phyloP scores from a whole-genome alignment of 2,888 invertebrate genomes.

The Agrotis clavis region DNA sequence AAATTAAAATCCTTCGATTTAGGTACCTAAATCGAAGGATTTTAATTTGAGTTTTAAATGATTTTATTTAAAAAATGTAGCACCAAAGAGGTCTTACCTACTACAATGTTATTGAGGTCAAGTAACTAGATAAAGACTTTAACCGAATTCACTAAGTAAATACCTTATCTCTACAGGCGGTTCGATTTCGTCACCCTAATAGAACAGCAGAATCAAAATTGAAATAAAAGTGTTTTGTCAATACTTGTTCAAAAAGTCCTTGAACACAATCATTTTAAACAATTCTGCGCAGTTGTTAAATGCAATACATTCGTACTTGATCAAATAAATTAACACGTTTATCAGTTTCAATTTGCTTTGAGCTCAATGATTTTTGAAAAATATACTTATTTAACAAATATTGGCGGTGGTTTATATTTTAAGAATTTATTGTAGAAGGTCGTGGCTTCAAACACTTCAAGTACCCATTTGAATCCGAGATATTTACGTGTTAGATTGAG shows the following conservation, averaged over 20 bases:
- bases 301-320: conserved; percentile 21
- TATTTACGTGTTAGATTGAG: neutral
- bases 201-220: conserved; percentile 14
- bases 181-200: conserved; percentile 9
- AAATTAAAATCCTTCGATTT: too few relatives aligned
- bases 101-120: conserved; percentile 28
- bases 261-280: conserved; percentile 36
- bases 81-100: neutral
- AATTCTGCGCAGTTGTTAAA: conserved; percentile 41
- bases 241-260: conserved; percentile 37
- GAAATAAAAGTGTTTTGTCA: conserved; percentile 22
- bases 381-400: neutral
- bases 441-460: neutral
- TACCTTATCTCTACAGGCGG: neutral
- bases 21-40: neutral
- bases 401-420: neutral
- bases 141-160: neutral
- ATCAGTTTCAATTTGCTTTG: conserved; percentile 22
- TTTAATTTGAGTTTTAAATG: too few relatives aligned
- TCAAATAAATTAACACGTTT: conserved; percentile 37
- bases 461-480: neutral
- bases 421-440: too few relatives aligned
- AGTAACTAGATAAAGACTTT: conserved; percentile 4
- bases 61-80: conserved; percentile 1
- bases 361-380: conserved; percentile 21